phyloP scores from a whole-genome alignment of 2,888 invertebrate species.

The Eupithecia vulgata region DNA sequence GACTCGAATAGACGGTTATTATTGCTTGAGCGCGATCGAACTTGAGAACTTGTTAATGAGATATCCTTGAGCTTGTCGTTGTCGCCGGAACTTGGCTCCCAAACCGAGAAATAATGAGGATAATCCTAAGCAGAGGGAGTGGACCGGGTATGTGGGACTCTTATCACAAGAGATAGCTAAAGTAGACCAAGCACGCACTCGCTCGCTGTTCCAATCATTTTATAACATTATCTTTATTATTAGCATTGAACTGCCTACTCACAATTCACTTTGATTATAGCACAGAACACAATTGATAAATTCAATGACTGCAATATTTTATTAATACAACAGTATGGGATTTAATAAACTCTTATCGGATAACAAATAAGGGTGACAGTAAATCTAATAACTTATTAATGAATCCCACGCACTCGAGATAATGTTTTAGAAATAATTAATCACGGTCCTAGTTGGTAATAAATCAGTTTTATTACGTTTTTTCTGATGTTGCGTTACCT shows the following conservation, averaged over 20 bases:
- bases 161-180: slow-evolving; percentile 76
- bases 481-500: background rate
- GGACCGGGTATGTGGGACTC: slow-evolving; percentile 49
- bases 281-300: slow-evolving; percentile 67
- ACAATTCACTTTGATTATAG: slow-evolving; percentile 72
- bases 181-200: slow-evolving; percentile 72
- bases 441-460: background rate
- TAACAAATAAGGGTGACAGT: slow-evolving; percentile 64
- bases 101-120: slow-evolving; percentile 74
- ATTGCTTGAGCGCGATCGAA: slow-evolving; percentile 41
- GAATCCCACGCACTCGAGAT: slow-evolving; percentile 64
- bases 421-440: slow-evolving; percentile 33
- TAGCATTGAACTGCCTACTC: slow-evolving; percentile 63
- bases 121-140: slow-evolving; percentile 68
- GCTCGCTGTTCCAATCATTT: slow-evolving; percentile 62
- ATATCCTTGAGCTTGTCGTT: slow-evolving; percentile 40
- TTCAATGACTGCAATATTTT: slow-evolving; percentile 64
- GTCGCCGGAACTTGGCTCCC: slow-evolving; percentile 47
- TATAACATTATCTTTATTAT: slow-evolving; percentile 74
- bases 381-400: slow-evolving; percentile 69
- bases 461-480: background rate
- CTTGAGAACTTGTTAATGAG: slow-evolving; percentile 32
- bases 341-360: slow-evolving; percentile 78
- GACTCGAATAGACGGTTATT: slow-evolving; percentile 51
- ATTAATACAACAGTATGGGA: slow-evolving; percentile 69